Conservation (phyloP, 2,797 vertebrate species). For the Etheostoma nigrum region DNA sequence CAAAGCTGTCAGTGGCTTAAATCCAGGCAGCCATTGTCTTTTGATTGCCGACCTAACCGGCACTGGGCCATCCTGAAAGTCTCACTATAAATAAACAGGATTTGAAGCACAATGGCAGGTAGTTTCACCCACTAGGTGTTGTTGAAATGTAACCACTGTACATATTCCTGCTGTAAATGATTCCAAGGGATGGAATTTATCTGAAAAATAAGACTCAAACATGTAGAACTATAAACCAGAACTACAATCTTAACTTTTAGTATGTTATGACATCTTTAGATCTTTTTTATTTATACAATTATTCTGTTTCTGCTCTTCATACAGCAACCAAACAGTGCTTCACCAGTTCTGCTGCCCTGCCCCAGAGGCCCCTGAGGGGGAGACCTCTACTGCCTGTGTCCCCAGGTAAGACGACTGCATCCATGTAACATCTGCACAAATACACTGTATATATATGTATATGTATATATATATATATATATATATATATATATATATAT, state of each 20-base stretch:
- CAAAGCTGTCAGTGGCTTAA: conserved; percentile 29
- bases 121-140: background rate
- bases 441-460: background rate
- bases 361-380: conserved; percentile 92
- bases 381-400: conserved; percentile 88
- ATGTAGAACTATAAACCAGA: background rate
- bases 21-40: conserved; percentile 35
- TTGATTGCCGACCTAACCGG: conserved; percentile 14
- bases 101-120: background rate
- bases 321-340: conserved; percentile 96
- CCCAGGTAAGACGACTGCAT: conserved; percentile 84
- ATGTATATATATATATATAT: background rate
- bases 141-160: background rate
- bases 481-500: background rate
- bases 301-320: conserved; percentile 23
- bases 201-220: background rate
- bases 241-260: background rate
- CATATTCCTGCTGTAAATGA: background rate
- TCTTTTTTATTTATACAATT: conserved; percentile 3
- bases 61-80: conserved; percentile 27
- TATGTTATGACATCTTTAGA: background rate
- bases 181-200: background rate
- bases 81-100: background rate
- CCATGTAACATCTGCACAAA: conserved; percentile 59
- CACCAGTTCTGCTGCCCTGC: conserved; percentile 99